phyloP scores from a whole-genome alignment of 1,140 invertebrate species.

The Lithobius niger region DNA sequence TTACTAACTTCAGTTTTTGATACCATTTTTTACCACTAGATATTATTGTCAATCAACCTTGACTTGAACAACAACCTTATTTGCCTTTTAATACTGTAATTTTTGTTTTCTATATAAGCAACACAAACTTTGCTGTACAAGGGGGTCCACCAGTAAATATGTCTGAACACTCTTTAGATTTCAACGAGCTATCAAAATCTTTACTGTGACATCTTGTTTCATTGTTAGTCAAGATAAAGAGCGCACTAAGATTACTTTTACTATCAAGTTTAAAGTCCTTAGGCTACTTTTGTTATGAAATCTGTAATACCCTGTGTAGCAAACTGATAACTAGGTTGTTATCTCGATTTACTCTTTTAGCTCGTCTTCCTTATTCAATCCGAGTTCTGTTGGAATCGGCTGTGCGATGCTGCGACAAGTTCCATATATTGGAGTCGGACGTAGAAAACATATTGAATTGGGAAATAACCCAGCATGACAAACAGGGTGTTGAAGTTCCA shows the following conservation, averaged over 20 bases:
- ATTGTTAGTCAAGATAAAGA: background rate
- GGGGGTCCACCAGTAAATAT: too few relatives aligned
- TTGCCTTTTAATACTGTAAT: too few relatives aligned
- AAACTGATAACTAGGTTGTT: conserved; percentile 5
- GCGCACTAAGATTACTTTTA: background rate
- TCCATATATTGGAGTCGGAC: conserved; percentile 68
- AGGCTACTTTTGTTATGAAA: conserved; percentile 10
- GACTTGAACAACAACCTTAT: too few relatives aligned
- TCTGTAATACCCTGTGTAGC: background rate
- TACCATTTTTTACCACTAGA: too few relatives aligned
- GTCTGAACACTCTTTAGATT: background rate
- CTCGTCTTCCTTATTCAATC: conserved; percentile 77
- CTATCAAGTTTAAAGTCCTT: background rate
- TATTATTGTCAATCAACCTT: too few relatives aligned
- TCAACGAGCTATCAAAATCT: background rate
- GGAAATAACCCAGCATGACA: conserved; percentile 55
- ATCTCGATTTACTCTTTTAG: conserved; percentile 22
- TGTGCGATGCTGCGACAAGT: conserved; percentile 90
- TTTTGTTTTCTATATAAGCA: too few relatives aligned
- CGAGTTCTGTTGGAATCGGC: conserved; percentile 87
- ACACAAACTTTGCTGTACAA: too few relatives aligned
- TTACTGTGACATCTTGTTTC: conserved; percentile 4
- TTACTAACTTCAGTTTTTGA: too few relatives aligned
- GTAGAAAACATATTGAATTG: conserved; percentile 85
- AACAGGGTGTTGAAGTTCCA: conserved; percentile 73